These are phyloP conservation scores for Columbina picui DNA, from an alignment of 2,113 vertebrate species.

Conservation along the genomic window DNA sequence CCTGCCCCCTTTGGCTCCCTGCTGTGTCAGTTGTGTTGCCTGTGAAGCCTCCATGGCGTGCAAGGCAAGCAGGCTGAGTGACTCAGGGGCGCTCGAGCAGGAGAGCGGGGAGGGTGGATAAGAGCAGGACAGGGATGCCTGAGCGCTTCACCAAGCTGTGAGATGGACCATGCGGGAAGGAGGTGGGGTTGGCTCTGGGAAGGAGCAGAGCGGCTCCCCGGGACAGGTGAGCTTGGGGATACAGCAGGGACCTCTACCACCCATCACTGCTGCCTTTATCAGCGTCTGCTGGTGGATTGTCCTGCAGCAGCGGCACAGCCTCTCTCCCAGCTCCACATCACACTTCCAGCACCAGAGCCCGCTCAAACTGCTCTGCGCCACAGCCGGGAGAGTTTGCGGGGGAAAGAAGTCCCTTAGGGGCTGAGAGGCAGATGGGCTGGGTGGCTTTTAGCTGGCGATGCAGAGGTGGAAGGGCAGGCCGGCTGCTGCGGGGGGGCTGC, in stretches of 20 bases:
- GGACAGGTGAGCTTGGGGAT: fast-evolving
- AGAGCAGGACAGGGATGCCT: neutral
- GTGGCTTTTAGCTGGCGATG: fast-evolving
- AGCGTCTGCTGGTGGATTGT: fast-evolving
- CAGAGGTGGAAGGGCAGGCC: neutral
- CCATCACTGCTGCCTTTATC: neutral
- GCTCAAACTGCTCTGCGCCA: neutral
- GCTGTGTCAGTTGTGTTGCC: neutral
- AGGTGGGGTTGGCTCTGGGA: neutral
- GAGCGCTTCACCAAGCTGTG: fast-evolving
- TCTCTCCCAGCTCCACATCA: fast-evolving
- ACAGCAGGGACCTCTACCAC: neutral
- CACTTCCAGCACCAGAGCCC: neutral
- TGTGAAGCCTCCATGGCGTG: neutral
- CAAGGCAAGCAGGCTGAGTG: neutral
- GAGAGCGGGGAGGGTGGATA: neutral
- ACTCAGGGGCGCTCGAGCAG: neutral
- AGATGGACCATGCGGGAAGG: fast-evolving
- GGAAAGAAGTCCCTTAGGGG: neutral
- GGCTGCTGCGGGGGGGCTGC: neutral
- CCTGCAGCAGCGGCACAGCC: neutral
- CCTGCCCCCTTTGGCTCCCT: neutral
- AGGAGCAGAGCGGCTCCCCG: neutral
- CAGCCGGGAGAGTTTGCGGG: neutral
- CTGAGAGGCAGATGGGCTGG: neutral